phyloP scores from a whole-genome alignment of 2,797 vertebrate species.

The Clarias pachynema region DNA sequence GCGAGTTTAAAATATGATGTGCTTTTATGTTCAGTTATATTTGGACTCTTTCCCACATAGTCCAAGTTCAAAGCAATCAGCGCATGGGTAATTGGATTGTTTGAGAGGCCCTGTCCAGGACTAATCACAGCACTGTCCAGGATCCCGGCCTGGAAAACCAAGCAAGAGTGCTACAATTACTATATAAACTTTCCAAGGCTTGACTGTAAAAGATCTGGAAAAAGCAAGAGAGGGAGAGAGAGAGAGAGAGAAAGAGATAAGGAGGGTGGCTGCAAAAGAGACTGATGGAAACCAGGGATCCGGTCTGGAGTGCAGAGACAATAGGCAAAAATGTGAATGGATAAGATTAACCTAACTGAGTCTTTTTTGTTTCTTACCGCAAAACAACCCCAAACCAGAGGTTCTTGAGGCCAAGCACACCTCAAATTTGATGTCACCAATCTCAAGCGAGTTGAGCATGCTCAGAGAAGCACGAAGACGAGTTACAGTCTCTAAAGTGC shows the following conservation, averaged over 20 bases:
- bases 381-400: conserved; percentile 12
- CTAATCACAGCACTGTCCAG: conserved; percentile 20
- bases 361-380: neutral
- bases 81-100: conserved; percentile 41
- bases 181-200: conserved; percentile 14
- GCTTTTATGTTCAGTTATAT: conserved; percentile 1
- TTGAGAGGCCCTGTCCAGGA: conserved; percentile 24
- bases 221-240: conserved; percentile 15
- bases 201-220: conserved; percentile 2
- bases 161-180: conserved; percentile 30
- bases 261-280: conserved; percentile 6
- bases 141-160: conserved; percentile 46
- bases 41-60: neutral
- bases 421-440: neutral
- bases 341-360: conserved; percentile 26
- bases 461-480: conserved; percentile 4
- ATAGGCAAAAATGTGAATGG: conserved; percentile 42
- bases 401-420: neutral
- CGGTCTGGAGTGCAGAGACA: conserved; percentile 36
- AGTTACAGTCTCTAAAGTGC: conserved; percentile 31
- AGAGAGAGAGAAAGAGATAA: conserved; percentile 19
- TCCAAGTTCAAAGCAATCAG: conserved; percentile 41
- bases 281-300: conserved; percentile 50
- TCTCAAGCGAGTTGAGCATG: neutral
- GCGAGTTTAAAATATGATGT: neutral